Evolutionary conservation across 2,888 invertebrate genomes (phyloP).

Genomic region (Seira ritae): DNA sequence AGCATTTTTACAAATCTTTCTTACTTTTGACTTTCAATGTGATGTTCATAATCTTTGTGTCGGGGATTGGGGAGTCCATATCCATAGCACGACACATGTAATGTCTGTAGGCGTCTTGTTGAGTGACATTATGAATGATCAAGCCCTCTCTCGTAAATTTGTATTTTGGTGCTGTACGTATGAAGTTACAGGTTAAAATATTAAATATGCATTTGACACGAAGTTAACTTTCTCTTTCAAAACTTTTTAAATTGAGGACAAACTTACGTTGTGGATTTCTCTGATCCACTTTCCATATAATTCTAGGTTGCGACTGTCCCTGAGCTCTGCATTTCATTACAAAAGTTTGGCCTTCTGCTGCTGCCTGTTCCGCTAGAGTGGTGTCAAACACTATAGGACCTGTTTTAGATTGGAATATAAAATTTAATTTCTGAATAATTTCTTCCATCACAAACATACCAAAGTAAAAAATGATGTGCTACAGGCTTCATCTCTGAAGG

Average conservation of each 20-base stretch:
- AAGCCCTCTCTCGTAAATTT: conserved; percentile 68
- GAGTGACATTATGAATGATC: conserved; percentile 70
- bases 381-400: conserved; percentile 73
- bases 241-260: not conserved
- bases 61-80: conserved; percentile 70
- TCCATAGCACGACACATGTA: conserved; percentile 73
- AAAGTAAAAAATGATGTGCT: no score
- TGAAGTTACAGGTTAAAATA: not conserved
- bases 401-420: conserved; percentile 19
- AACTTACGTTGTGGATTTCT: conserved; percentile 59
- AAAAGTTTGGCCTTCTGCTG: conserved; percentile 69
- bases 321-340: conserved; percentile 69
- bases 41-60: conserved; percentile 71
- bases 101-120: conserved; percentile 63
- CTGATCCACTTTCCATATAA: conserved; percentile 72
- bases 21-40: conserved; percentile 73
- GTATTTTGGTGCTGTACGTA: conserved; percentile 67
- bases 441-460: no score
- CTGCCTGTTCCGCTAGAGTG: conserved; percentile 69
- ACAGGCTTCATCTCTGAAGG: no score
- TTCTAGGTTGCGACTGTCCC: conserved; percentile 68
- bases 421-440: not conserved
- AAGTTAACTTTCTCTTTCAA: no score
- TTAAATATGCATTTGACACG: not conserved
- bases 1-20: conserved; percentile 12